phyloP scores from a whole-genome alignment of 1,140 invertebrate species.

The Diplogasteroides magnus region DNA sequence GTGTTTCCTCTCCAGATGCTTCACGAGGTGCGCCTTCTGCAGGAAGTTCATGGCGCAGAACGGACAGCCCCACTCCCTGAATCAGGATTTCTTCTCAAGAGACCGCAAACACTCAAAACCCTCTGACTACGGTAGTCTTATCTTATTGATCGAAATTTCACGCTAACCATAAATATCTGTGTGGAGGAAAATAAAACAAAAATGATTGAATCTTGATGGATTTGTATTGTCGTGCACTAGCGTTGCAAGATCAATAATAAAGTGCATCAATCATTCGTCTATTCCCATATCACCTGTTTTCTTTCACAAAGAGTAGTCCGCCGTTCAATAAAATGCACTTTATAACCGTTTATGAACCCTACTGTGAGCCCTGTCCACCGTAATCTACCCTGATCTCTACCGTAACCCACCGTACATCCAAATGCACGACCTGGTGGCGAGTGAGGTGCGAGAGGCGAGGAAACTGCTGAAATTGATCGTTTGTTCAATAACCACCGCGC shows the following conservation, averaged over 20 bases:
- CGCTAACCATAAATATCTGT: neutral
- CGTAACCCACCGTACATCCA: slow-evolving; percentile 17
- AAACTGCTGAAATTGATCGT: slow-evolving; percentile 14
- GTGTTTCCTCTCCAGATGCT: slow-evolving; percentile 18
- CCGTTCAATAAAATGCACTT: no score
- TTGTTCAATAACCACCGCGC: no score
- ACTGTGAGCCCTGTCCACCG: no score
- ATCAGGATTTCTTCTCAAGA: slow-evolving; percentile 23
- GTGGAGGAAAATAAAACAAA: slow-evolving; percentile 1
- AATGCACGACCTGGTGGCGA: slow-evolving; percentile 20
- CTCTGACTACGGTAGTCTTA: neutral
- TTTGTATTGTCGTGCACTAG: no score
- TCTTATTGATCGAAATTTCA: neutral
- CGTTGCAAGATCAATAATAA: no score
- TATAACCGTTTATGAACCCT: no score
- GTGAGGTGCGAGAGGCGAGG: slow-evolving; percentile 23
- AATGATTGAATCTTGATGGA: no score
- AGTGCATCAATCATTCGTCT: no score
- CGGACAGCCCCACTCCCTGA: slow-evolving; percentile 8
- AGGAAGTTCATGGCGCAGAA: neutral
- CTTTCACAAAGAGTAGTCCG: no score
- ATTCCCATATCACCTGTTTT: no score
- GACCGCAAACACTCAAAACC: no score
- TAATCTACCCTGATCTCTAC: no score
- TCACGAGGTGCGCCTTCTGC: slow-evolving; percentile 13